phyloP scores from a whole-genome alignment of 2,888 invertebrate genomes.

The Apamea sordens region DNA sequence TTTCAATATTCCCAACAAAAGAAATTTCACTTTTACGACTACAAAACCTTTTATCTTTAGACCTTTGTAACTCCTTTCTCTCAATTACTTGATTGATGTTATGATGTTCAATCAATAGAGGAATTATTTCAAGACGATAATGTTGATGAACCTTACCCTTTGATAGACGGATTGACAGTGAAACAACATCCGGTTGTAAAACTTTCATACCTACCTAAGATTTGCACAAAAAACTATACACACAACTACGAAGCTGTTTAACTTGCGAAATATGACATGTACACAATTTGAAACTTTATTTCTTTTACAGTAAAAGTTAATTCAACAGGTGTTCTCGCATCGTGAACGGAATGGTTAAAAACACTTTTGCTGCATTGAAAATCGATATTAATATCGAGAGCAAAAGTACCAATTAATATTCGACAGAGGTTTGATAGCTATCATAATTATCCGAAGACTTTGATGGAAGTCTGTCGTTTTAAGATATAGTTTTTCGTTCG shows the following conservation, averaged over 20 bases:
- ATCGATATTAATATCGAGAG: slow-evolving; percentile 59
- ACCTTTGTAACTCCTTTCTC: slow-evolving; percentile 67
- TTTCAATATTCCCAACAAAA: slow-evolving; percentile 67
- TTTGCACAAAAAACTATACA: slow-evolving; percentile 67
- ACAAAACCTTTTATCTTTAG: slow-evolving; percentile 56
- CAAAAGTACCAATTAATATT: slow-evolving; percentile 64
- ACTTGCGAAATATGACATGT: slow-evolving; percentile 38
- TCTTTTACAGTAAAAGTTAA: slow-evolving; percentile 39
- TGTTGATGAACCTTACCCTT: slow-evolving; percentile 65
- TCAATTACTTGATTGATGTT: slow-evolving; percentile 66
- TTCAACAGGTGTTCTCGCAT: slow-evolving; percentile 49
- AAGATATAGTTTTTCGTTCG: slow-evolving; percentile 40
- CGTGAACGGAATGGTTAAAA: slow-evolving; percentile 35
- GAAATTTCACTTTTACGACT: slow-evolving; percentile 67
- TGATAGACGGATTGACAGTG: slow-evolving; percentile 49
- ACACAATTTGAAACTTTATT: slow-evolving; percentile 61
- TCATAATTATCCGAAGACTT: slow-evolving; percentile 52
- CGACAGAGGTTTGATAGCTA: slow-evolving; percentile 58
- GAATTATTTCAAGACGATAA: slow-evolving; percentile 62
- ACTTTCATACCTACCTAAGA: slow-evolving; percentile 68
- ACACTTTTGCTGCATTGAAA: slow-evolving; percentile 55
- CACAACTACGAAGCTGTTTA: slow-evolving; percentile 62
- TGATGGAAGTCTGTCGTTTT: slow-evolving; percentile 58
- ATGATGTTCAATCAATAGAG: slow-evolving; percentile 51
- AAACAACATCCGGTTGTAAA: slow-evolving; percentile 60